A percentile compares a stretch with the other conserved stretches of the same genome.
phyloP scores from a whole-genome alignment of 2,113 vertebrate species.

The Isichthys henryi region DNA sequence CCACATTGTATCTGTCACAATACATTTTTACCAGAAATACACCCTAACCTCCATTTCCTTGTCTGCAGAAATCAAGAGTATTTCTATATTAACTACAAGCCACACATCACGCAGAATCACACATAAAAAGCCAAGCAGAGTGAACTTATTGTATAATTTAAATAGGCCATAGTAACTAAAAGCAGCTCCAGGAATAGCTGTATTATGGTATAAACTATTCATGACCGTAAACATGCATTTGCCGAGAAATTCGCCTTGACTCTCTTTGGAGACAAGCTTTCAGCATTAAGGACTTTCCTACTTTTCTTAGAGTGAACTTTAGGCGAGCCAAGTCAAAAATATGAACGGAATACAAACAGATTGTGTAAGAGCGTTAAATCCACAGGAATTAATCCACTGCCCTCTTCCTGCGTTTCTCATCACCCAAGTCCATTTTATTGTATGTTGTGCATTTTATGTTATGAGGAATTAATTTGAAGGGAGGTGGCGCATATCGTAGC shows the following conservation, averaged over 20 bases:
- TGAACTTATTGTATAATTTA: slow-evolving; percentile 21
- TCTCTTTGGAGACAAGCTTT: not conserved
- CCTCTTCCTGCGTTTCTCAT: not conserved
- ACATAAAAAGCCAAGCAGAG: not conserved
- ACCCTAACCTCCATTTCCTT: not conserved
- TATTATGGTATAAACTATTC: slow-evolving; percentile 20
- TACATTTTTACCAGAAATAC: not conserved
- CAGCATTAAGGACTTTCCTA: not conserved
- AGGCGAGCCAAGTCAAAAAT: not conserved
- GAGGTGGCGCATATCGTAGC: not conserved
- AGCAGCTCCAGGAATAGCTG: slow-evolving; percentile 18
- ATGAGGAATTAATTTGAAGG: not conserved
- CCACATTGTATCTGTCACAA: not conserved
- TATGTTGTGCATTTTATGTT: not conserved
- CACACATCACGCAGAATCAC: not conserved
- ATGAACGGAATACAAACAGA: not conserved
- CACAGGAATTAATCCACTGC: not conserved
- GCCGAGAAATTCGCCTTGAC: not conserved
- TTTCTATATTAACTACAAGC: not conserved
- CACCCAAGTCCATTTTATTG: not conserved
- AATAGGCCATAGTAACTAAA: slow-evolving; percentile 9
- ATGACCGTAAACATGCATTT: slow-evolving; percentile 5
- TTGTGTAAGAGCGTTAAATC: not conserved
- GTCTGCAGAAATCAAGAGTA: not conserved
- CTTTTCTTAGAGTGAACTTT: not conserved